Conservation (phyloP, 1,140 invertebrate species). For the Psilanteris sp. region DNA sequence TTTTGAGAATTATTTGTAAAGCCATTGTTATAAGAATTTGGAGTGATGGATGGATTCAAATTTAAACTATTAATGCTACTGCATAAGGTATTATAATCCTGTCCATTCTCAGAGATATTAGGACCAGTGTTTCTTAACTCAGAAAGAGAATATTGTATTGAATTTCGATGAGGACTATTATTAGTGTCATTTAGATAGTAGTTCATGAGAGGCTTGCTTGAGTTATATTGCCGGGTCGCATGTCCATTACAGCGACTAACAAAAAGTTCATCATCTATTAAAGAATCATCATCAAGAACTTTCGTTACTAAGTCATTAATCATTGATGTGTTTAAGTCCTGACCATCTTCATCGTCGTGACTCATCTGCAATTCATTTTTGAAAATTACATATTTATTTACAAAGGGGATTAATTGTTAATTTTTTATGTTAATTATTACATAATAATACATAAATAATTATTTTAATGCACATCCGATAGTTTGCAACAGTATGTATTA, state of each 20-base stretch:
- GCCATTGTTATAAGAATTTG: slow-evolving; percentile 62
- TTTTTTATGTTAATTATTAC: too few relatives aligned
- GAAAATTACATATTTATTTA: background rate
- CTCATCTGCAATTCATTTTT: slow-evolving; percentile 65
- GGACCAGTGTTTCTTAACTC: slow-evolving; percentile 58
- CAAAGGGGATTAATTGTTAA: too few relatives aligned
- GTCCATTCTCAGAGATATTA: slow-evolving; percentile 60
- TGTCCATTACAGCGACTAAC: slow-evolving; percentile 69
- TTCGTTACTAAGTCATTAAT: slow-evolving; percentile 84
- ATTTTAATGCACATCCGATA: too few relatives aligned
- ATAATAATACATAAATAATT: too few relatives aligned
- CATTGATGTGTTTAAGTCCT: slow-evolving; percentile 82
- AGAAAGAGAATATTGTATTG: slow-evolving; percentile 36
- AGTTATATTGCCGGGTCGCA: slow-evolving; percentile 44
- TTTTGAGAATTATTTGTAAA: slow-evolving; percentile 44
- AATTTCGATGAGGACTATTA: slow-evolving; percentile 19
- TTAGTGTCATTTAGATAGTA: slow-evolving; percentile 30
- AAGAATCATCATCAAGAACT: slow-evolving; percentile 82
- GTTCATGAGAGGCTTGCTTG: slow-evolving; percentile 40
- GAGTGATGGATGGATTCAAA: slow-evolving; percentile 57
- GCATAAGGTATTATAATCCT: slow-evolving; percentile 66
- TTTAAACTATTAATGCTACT: slow-evolving; percentile 63
- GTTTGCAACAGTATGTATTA: too few relatives aligned
- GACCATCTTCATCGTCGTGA: slow-evolving; percentile 80
- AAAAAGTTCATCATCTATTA: slow-evolving; percentile 76